These are phyloP conservation scores for Argya squamiceps DNA, from an alignment of 2,797 vertebrate species.

Conservation along the genomic window DNA sequence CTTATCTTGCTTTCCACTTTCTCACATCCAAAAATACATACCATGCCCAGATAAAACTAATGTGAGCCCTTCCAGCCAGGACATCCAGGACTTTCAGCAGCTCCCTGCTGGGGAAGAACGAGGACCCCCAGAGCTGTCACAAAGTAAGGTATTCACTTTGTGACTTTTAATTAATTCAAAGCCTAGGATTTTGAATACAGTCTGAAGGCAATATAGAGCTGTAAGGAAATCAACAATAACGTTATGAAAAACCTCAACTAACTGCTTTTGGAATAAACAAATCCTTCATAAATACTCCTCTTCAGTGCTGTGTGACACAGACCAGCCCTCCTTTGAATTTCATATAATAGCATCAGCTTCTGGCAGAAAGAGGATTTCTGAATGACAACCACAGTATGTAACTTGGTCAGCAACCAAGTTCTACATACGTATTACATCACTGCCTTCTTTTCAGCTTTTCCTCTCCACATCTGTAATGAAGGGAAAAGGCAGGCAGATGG, in stretches of 20 bases:
- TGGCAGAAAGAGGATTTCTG: background rate
- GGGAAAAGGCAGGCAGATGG: slow-evolving; percentile 1
- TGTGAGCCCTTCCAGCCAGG: background rate
- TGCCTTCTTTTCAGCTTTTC: background rate
- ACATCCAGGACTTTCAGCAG: background rate
- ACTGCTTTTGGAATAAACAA: background rate
- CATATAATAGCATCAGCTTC: background rate
- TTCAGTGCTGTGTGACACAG: background rate
- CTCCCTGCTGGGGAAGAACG: accelerated
- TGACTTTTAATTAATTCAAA: background rate
- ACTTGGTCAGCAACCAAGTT: background rate
- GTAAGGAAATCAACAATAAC: background rate
- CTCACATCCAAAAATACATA: background rate
- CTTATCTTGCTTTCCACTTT: background rate
- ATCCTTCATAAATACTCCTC: background rate
- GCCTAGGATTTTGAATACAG: background rate
- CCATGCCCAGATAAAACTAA: background rate
- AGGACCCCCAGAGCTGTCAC: background rate
- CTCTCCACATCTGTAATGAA: background rate
- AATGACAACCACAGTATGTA: background rate
- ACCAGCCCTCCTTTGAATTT: background rate
- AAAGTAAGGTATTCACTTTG: background rate
- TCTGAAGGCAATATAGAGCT: background rate
- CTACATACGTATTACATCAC: background rate
- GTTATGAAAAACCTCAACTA: background rate